Conservation (phyloP, 2,797 vertebrate species). For the Mastacembelus armatus region DNA sequence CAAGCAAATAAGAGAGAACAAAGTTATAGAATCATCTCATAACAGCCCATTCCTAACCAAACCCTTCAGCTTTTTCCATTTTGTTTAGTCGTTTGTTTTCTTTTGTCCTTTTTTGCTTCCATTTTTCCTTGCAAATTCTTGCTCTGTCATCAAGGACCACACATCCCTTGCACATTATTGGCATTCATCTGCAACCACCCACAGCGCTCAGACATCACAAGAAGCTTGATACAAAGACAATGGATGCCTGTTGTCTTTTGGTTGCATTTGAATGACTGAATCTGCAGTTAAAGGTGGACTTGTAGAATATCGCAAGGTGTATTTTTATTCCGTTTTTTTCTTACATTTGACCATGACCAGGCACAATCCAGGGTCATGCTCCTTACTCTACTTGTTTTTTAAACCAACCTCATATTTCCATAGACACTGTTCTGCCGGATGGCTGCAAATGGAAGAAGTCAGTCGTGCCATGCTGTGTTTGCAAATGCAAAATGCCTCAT, state of each 20-base stretch:
- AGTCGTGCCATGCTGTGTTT: constrained; percentile 26
- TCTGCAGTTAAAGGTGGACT: background rate
- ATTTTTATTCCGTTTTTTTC: constrained; percentile 23
- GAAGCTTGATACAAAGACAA: constrained; percentile 21
- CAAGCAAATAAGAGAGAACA: constrained; percentile 13
- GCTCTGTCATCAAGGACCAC: constrained; percentile 10
- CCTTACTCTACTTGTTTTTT: background rate
- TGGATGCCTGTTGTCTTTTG: background rate
- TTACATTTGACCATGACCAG: constrained; percentile 32
- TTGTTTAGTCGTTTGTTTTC: background rate
- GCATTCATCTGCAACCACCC: constrained; percentile 17
- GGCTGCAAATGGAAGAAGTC: constrained; percentile 28
- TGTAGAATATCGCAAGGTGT: constrained; percentile 27
- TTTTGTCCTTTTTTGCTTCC: background rate
- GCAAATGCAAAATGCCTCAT: constrained; percentile 10
- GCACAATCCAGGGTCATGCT: constrained; percentile 5
- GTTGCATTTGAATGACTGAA: constrained; percentile 28
- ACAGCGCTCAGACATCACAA: constrained; percentile 6
- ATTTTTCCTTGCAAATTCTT: background rate
- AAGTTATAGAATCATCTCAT: constrained; percentile 32
- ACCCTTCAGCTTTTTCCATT: background rate
- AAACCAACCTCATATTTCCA: constrained; percentile 17
- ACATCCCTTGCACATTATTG: constrained; percentile 19
- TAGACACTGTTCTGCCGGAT: constrained; percentile 10
- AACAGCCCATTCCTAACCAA: constrained; percentile 15